A percentile compares a stretch with the other conserved stretches of the same genome.
These are phyloP conservation scores for Dunckerocampus dactyliophorus DNA, from an alignment of 2,113 vertebrate species.

Conservation along the genomic window DNA sequence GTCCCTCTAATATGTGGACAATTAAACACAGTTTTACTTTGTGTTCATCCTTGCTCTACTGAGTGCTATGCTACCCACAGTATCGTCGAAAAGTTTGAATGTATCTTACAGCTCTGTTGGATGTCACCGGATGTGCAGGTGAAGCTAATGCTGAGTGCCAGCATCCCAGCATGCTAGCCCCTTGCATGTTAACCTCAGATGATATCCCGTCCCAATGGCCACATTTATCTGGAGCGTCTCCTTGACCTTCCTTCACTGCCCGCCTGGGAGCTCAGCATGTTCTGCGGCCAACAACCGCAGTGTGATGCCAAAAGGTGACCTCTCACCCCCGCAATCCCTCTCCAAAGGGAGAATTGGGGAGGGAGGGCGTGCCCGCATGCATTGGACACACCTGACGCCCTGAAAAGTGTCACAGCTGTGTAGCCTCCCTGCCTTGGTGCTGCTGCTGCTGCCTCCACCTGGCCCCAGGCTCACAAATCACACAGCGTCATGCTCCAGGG, in stretches of 20 bases:
- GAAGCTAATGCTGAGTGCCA: not conserved
- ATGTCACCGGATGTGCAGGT: not conserved
- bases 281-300: slow-evolving; percentile 32
- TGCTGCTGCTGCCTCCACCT: slow-evolving; percentile 28
- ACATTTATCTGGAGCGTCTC: slow-evolving; percentile 54
- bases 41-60: no score
- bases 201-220: slow-evolving; percentile 38
- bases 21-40: no score
- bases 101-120: not conserved
- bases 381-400: slow-evolving; percentile 53
- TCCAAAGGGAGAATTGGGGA: not conserved
- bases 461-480: slow-evolving; percentile 63
- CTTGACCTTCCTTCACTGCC: slow-evolving; percentile 43
- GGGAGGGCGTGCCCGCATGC: not conserved
- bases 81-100: no score
- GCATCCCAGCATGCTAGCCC: slow-evolving; percentile 6
- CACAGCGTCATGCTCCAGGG: slow-evolving; percentile 67
- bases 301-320: slow-evolving; percentile 45
- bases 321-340: slow-evolving; percentile 26
- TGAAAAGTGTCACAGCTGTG: slow-evolving; percentile 63
- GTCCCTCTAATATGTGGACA: no score
- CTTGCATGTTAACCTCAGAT: slow-evolving; percentile 39
- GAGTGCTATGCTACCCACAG: no score
- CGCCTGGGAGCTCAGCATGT: slow-evolving; percentile 31
- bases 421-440: slow-evolving; percentile 18